Evolutionary conservation across 1,140 invertebrate genomes (phyloP), one percentile per base, ranked within the genome.

Genomic region (Drosophila bifasciata): DNA sequence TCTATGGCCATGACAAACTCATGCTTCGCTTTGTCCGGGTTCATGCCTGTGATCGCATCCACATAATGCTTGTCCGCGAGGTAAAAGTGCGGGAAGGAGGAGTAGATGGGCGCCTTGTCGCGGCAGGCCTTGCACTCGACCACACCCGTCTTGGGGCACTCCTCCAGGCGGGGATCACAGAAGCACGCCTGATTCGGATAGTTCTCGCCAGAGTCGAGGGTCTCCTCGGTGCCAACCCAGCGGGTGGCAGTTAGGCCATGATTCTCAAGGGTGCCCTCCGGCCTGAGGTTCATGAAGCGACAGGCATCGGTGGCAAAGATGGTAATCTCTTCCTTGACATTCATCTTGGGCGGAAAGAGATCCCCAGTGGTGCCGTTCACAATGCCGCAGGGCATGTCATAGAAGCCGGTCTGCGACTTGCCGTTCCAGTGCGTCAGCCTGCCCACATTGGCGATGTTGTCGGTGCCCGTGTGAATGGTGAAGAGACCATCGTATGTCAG

Each of bases 11-110:
- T 91, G 53, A 92, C 92, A 75, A 96, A 95, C 67, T 94, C 92
- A 79, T 97, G 96, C 77, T 94, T 92, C 0, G 93, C 90, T 53
- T 93, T 92, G 39, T 95, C 91, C 0, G 97, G 97, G 0, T 93
- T 74, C 92, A 98, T 92, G 23, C 97, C 97, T 0, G 91, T 84
- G 1, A 98, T 94, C 1, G 92, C 91, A 11, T 95, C 69, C 8
- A 89, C 61, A 51, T 97, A 95, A 57, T 90, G 93, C 0, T 93
- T 91, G 91, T 97, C 96, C 1, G 95, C 96, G 62, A 95, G 91
- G 85, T 96, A 95, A 92, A 98, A 98, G 91, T 98, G 97, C 0
- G 97, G 97, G 61, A 95, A 95, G 6, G 97, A 97, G 21, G 97
- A 92, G 79, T 95, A 97, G 1, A 96, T 94, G 0, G 97, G 97